phyloP scores from a whole-genome alignment of 2,113 vertebrate genomes.

The Potamarius usumacintae region DNA sequence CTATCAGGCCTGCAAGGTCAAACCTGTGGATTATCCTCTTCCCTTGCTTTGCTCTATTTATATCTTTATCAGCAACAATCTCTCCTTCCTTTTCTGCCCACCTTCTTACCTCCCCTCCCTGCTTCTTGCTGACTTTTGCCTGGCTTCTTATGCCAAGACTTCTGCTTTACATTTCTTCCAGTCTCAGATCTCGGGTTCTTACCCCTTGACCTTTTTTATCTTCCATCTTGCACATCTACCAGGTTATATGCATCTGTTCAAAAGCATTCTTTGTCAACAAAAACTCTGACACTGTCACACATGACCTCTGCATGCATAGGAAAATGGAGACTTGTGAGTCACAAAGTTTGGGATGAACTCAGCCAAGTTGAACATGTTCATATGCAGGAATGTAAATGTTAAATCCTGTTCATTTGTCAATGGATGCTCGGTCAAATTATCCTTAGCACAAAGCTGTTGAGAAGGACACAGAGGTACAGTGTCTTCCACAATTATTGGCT shows the following conservation, averaged over 20 bases:
- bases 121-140: constrained; percentile 46
- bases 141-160: constrained; percentile 46
- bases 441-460: neutral
- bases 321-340: neutral
- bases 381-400: neutral
- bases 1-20: constrained; percentile 64
- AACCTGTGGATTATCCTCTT: constrained; percentile 62
- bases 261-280: neutral
- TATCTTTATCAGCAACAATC: constrained; percentile 42
- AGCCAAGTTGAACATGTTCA: neutral
- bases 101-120: constrained; percentile 49
- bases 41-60: constrained; percentile 50
- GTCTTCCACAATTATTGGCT: too few species aligned
- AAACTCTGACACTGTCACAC: neutral
- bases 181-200: constrained; percentile 8
- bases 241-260: constrained; percentile 14
- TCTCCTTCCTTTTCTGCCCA: constrained; percentile 59
- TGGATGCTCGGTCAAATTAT: neutral
- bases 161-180: constrained; percentile 31
- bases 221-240: neutral
- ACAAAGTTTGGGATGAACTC: neutral
- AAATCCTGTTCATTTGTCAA: neutral
- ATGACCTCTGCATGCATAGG: neutral
- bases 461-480: neutral
- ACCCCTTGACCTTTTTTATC: neutral